Evolutionary conservation across 1,140 invertebrate species (phyloP).

Genomic region (Lordiphosa stackelbergi): DNA sequence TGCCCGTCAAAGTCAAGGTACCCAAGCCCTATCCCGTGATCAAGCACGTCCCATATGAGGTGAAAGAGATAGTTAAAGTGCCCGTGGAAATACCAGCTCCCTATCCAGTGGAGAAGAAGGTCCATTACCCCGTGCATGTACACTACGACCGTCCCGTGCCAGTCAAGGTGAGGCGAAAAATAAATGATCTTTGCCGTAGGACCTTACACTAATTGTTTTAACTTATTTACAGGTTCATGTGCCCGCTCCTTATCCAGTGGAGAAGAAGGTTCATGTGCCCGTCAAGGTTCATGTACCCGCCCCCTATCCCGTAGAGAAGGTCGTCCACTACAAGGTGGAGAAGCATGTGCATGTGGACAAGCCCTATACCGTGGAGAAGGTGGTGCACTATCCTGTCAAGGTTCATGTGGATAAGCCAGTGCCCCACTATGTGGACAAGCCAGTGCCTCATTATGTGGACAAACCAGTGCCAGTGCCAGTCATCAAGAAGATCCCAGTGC

Average conservation of each 20-base stretch:
- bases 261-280: slow-evolving; percentile 83
- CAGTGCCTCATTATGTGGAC: slow-evolving; percentile 82
- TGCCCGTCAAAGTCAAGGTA: slow-evolving; percentile 80
- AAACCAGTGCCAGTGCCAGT: slow-evolving; percentile 82
- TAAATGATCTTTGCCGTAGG: too few species aligned
- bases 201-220: neutral
- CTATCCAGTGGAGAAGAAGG: slow-evolving; percentile 83
- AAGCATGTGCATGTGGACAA: slow-evolving; percentile 83
- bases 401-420: slow-evolving; percentile 83
- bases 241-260: slow-evolving; percentile 81
- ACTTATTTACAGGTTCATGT: slow-evolving; percentile 80
- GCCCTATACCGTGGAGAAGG: slow-evolving; percentile 85
- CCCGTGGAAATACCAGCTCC: slow-evolving; percentile 81
- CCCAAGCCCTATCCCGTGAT: slow-evolving; percentile 81
- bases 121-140: slow-evolving; percentile 80
- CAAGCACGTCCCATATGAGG: slow-evolving; percentile 81
- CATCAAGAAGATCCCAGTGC: slow-evolving; percentile 78
- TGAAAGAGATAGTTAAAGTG: slow-evolving; percentile 83
- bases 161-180: slow-evolving; percentile 76
- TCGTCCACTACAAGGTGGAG: slow-evolving; percentile 83
- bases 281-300: slow-evolving; percentile 84
- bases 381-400: slow-evolving; percentile 84
- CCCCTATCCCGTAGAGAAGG: slow-evolving; percentile 85
- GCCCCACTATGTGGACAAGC: slow-evolving; percentile 82
- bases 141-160: slow-evolving; percentile 82